Conservation (phyloP, 2,113 vertebrate species). For the Euleptes europaea region DNA sequence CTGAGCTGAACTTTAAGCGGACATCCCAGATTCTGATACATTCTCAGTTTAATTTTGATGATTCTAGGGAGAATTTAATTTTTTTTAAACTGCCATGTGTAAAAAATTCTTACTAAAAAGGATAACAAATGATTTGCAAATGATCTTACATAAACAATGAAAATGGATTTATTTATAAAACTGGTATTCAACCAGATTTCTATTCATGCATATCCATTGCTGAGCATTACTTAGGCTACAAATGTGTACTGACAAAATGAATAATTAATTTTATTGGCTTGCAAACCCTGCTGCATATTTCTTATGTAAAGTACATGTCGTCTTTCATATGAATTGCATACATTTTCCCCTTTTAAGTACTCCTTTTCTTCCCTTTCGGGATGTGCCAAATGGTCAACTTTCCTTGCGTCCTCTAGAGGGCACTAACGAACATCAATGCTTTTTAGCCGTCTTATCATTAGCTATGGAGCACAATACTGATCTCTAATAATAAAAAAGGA, state of each 20-base stretch:
- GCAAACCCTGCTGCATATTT: not conserved
- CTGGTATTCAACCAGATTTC: not conserved
- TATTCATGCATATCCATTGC: not conserved
- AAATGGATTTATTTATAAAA: constrained; percentile 17
- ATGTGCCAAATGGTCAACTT: constrained; percentile 10
- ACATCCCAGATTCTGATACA: not conserved
- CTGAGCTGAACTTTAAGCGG: not conserved
- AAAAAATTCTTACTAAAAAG: not conserved
- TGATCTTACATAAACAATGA: not conserved
- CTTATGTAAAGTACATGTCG: not conserved
- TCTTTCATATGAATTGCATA: not conserved
- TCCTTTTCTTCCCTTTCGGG: not conserved
- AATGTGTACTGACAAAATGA: not conserved
- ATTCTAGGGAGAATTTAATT: not conserved
- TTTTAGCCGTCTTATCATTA: not conserved
- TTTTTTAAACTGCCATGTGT: not conserved
- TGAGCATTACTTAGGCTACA: constrained; percentile 2
- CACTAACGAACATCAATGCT: not conserved
- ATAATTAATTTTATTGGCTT: constrained; percentile 22
- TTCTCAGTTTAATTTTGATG: not conserved
- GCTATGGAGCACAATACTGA: not conserved
- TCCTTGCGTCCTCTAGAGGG: constrained; percentile 35
- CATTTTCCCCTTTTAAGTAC: not conserved
- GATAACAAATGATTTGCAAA: not conserved
- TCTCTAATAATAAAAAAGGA: not conserved